Base-by-base conservation (phyloP, 2,888 invertebrate species). In the Cataglyphis altisquamis region DNA sequence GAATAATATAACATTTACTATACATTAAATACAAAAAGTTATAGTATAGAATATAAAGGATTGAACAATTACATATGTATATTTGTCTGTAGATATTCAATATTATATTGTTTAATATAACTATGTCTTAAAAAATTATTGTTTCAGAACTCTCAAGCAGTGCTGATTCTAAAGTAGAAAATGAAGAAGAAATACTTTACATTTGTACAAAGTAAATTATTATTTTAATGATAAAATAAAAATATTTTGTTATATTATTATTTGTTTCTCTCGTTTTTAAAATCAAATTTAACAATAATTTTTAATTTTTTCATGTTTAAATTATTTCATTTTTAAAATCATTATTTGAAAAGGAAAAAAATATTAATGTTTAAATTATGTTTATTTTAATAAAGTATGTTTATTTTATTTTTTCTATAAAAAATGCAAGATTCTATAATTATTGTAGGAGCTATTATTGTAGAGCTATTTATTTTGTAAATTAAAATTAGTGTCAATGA, bases 21-120 rank as follows among this genome's bases (percentile, higher is more conserved):
- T 66, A 74, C 25, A 62, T 81, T 57, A 62, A 32, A 45, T 70
- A 36, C 15, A 25, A 36, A 68, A 32, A 55, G 29, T 64, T 48
- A 57, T 0, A 9, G 3, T 41, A 45, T 63, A 48, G 3, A 29
- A 4, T 1, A n/a, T 63, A 25, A 25, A 25, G 25, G 25, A 25
- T 25, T n/a, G 18, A 41, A 10, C 32, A 15, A 74, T 74, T 64
- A 52, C 6, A 62, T 45, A 5, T 45, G 18, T 45, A 1, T n/a
- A 25, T n/a, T 73, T 60, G 32, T 18, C 36, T 18, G 18, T 8
- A n/a, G 1, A 21, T 63, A 41, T 60, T 18, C 41, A 60, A 57
- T 55, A 39, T 45, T 62, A 18, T 41, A 60, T 3, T 70, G 15
- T 21, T 55, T 9, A 39, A 70, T 36, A 39, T 18, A 9, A 15